These are phyloP conservation scores for Danio jaintianensis DNA, from an alignment of 2,797 vertebrate species.

Conservation along the genomic window DNA sequence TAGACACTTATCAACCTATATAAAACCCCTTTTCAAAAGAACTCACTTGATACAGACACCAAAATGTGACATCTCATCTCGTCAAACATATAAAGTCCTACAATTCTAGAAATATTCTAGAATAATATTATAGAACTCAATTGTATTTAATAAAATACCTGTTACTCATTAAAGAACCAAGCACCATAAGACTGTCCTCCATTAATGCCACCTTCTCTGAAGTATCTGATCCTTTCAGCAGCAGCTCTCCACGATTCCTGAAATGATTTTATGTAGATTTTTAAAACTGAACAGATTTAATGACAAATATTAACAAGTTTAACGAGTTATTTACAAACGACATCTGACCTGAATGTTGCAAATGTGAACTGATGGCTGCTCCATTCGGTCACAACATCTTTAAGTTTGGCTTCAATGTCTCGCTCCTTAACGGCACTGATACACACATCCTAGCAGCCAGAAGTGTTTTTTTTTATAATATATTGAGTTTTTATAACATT, in stretches of 20 bases:
- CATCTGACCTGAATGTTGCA: constrained; percentile 46
- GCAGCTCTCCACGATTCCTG: constrained; percentile 84
- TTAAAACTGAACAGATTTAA: too few relatives aligned
- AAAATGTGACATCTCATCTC: too few relatives aligned
- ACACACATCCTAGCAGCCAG: constrained; percentile 80
- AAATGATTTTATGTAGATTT: constrained; percentile 43
- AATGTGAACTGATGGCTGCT: constrained; percentile 78
- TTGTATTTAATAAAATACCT: constrained; percentile 73
- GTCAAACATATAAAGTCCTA: too few relatives aligned
- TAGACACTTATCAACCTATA: too few relatives aligned
- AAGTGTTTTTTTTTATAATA: constrained; percentile 17
- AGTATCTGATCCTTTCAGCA: constrained; percentile 82
- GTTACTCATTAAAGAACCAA: constrained; percentile 85
- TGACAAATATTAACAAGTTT: too few relatives aligned
- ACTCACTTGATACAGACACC: too few relatives aligned
- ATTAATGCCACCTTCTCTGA: constrained; percentile 81
- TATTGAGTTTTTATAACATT: background rate
- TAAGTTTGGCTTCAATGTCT: constrained; percentile 87
- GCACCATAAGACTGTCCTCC: constrained; percentile 87
- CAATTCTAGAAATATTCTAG: too few relatives aligned
- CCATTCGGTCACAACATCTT: constrained; percentile 82
- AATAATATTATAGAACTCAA: too few relatives aligned
- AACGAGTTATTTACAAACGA: too few relatives aligned
- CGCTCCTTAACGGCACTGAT: constrained; percentile 86
- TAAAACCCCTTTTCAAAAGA: too few relatives aligned